Conservation (phyloP, 2,797 vertebrate species). For the Psittacula derbiana region DNA sequence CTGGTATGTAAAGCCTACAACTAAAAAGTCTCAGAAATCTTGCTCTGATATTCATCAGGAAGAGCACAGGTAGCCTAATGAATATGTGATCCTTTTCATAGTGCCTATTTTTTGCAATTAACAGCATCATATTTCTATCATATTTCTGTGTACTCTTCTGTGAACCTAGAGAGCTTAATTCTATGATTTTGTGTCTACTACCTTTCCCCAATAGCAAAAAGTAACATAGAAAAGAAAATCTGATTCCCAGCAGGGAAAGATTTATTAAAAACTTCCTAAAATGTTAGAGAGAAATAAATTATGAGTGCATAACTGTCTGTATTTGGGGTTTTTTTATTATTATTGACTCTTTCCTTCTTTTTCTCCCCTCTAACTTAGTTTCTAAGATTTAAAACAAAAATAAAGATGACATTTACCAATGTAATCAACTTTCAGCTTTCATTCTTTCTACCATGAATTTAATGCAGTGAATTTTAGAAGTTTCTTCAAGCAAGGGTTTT, state of each 20-base stretch:
- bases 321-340: not conserved
- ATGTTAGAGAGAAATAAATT: not conserved
- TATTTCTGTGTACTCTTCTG: not conserved
- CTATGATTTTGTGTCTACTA: not conserved
- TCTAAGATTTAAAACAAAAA: conserved; percentile 15
- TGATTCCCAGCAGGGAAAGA: not conserved
- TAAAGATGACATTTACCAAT: not conserved
- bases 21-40: not conserved
- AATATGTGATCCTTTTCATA: not conserved
- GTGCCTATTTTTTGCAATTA: not conserved
- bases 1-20: not conserved
- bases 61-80: not conserved
- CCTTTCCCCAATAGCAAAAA: not conserved
- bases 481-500: not conserved
- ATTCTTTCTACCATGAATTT: not conserved
- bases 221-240: not conserved
- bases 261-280: not conserved
- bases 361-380: not conserved
- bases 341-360: not conserved
- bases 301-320: not conserved
- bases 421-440: not conserved
- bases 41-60: not conserved
- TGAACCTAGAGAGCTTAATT: not conserved
- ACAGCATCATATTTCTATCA: not conserved
- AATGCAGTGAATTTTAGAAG: not conserved